Percentiles rank a stretch among this genome's conserved stretches.
phyloP scores from a whole-genome alignment of 2,113 vertebrate species.

The Carlito syrichta region DNA sequence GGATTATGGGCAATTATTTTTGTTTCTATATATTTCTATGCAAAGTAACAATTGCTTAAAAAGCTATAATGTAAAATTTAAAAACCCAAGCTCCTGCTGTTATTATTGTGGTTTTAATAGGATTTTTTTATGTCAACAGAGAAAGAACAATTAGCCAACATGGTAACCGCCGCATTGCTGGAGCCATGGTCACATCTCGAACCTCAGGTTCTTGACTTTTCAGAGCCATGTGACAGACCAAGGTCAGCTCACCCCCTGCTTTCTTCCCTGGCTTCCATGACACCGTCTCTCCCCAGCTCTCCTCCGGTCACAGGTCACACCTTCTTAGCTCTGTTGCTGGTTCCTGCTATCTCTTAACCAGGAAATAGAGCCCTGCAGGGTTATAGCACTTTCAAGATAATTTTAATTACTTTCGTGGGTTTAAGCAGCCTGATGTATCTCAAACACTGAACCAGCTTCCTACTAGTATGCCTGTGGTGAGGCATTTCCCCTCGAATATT shows the following conservation, averaged over 20 bases:
- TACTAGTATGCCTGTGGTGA: neutral
- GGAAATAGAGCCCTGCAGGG: neutral
- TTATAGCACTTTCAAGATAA: neutral
- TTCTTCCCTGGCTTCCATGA: neutral
- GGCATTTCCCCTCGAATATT: neutral
- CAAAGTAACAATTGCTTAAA: neutral
- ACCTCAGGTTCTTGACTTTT: neutral
- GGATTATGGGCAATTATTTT: neutral
- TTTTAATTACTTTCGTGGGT: neutral
- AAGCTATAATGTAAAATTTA: neutral
- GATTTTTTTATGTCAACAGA: neutral
- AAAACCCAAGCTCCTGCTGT: neutral
- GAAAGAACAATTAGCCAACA: neutral
- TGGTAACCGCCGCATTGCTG: neutral
- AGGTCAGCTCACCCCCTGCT: neutral
- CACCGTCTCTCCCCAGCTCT: neutral
- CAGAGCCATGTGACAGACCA: neutral
- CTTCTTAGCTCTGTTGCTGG: neutral
- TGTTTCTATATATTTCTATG: neutral
- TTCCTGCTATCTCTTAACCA: neutral
- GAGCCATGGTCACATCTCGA: neutral
- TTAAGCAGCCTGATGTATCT: neutral
- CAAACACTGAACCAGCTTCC: neutral
- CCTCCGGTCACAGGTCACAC: neutral
- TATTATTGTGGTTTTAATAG: neutral